Conservation (phyloP, 2,113 vertebrate species). For the Tragulus kanchil region DNA sequence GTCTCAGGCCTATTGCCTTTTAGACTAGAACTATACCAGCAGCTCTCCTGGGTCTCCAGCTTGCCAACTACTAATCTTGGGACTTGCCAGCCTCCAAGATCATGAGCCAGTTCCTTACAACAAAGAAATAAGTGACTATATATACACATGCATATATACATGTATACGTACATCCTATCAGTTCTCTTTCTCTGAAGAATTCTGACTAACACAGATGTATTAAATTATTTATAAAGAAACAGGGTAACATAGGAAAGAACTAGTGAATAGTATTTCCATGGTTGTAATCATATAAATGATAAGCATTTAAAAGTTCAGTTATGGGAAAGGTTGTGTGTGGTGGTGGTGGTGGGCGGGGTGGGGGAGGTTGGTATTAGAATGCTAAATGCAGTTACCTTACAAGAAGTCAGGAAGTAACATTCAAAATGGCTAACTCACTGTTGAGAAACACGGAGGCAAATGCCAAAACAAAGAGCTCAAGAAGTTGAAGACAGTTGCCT, state of each 20-base stretch:
- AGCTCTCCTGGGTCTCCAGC: background rate
- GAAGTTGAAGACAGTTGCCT: background rate
- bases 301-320: background rate
- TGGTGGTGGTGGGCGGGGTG: too few species aligned
- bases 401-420: constrained; percentile 2
- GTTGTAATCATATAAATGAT: background rate
- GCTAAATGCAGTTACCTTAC: background rate
- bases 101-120: background rate
- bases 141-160: background rate
- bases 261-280: background rate
- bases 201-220: background rate
- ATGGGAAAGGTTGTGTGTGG: background rate
- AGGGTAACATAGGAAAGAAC: constrained; percentile 21
- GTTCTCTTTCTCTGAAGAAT: background rate
- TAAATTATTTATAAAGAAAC: constrained; percentile 34
- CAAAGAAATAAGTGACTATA: background rate
- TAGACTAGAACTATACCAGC: background rate
- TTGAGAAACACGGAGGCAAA: background rate
- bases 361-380: background rate
- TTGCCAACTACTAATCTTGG: background rate
- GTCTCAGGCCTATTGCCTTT: background rate
- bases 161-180: background rate
- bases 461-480: constrained; percentile 44
- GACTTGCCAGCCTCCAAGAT: background rate
- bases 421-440: background rate